Evolutionary conservation across 1,140 invertebrate genomes (phyloP).

Genomic region (Amphibalanus amphitrite): DNA sequence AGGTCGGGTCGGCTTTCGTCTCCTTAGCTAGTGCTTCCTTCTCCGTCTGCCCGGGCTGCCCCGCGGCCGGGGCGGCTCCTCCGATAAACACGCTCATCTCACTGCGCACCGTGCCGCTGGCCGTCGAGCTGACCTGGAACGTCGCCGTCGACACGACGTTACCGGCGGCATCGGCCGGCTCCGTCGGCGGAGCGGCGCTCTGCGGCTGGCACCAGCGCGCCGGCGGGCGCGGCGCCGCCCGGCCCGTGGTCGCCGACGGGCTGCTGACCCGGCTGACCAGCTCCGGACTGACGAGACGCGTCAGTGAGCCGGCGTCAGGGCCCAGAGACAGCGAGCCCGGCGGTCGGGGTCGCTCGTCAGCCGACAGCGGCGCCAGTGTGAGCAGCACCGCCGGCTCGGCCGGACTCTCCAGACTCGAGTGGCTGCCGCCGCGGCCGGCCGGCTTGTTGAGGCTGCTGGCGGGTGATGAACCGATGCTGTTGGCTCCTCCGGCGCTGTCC

Average conservation of each 20-base stretch:
- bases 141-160: slow-evolving; percentile 6
- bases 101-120: background rate
- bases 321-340: background rate
- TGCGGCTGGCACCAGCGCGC: background rate
- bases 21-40: background rate
- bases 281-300: background rate
- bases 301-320: background rate
- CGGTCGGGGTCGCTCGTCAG: background rate
- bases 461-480: background rate
- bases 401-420: background rate
- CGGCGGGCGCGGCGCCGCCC: too few relatives aligned
- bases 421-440: background rate
- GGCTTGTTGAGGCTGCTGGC: background rate
- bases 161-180: background rate
- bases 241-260: background rate
- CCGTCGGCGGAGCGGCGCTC: too few relatives aligned
- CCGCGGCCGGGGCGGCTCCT: background rate
- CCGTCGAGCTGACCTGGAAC: background rate
- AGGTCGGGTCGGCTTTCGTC: background rate
- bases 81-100: background rate
- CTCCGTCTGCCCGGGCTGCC: too few relatives aligned
- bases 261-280: background rate
- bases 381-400: background rate
- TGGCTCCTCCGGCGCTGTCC: background rate
- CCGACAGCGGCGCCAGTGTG: background rate